Evolutionary conservation across 2,797 vertebrate species (phyloP).

Genomic region (Tympanoctomys barrerae): DNA sequence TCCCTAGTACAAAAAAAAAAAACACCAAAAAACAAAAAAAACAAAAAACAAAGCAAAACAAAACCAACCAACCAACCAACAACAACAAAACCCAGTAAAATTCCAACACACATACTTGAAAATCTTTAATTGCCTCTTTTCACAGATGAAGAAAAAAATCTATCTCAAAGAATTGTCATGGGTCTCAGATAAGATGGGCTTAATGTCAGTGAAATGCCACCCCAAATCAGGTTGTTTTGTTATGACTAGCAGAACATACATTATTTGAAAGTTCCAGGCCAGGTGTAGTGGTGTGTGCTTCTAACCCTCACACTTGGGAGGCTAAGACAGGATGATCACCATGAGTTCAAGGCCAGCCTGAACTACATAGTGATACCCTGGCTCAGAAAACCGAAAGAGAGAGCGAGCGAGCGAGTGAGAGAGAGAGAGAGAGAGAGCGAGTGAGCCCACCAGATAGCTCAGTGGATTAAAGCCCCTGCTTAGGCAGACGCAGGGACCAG

Average conservation of each 20-base stretch:
- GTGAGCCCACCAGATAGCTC: too few species aligned
- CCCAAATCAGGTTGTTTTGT: slow-evolving; percentile 51
- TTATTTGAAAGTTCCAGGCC: slow-evolving; percentile 10
- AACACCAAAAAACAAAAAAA: too few species aligned
- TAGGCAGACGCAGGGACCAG: too few species aligned
- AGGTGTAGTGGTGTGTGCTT: not conserved
- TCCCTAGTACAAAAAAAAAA: too few species aligned
- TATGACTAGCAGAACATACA: not conserved
- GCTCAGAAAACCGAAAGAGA: not conserved
- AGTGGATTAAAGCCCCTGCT: too few species aligned
- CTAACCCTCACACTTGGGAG: not conserved
- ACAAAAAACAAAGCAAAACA: too few species aligned
- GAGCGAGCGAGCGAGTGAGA: too few species aligned
- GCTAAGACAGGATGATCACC: not conserved
- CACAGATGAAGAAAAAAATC: slow-evolving; percentile 39
- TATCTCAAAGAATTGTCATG: not conserved
- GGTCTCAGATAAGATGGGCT: slow-evolving; percentile 13
- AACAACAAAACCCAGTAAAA: not conserved
- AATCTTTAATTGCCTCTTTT: slow-evolving; percentile 41
- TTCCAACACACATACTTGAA: slow-evolving; percentile 6
- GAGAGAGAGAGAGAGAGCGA: too few species aligned
- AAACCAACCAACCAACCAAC: too few species aligned
- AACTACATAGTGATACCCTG: not conserved
- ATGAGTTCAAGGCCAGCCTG: not conserved
- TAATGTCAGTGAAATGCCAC: slow-evolving; percentile 9